Evolutionary conservation across 2,113 vertebrate species (phyloP).

Genomic region (Amphiprion ocellaris): DNA sequence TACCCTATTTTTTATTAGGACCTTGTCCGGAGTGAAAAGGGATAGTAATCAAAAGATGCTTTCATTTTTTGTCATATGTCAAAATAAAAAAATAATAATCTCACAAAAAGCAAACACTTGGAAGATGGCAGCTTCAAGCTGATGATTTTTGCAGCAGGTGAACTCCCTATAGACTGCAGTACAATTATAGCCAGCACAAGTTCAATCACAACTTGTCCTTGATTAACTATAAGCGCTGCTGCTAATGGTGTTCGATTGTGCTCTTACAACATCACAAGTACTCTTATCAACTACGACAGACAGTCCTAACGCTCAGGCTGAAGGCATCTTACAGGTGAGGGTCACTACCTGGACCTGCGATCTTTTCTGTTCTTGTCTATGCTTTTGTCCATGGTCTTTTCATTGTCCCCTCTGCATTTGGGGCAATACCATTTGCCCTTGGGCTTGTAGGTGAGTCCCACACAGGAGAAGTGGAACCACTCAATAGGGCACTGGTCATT

Average conservation of each 20-base stretch:
- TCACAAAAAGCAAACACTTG: slow-evolving; percentile 31
- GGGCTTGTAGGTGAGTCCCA: slow-evolving; percentile 95
- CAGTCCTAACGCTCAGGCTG: slow-evolving; percentile 72
- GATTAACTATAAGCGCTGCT: slow-evolving; percentile 56
- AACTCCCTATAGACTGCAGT: slow-evolving; percentile 26
- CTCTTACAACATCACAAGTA: slow-evolving; percentile 60
- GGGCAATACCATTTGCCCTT: slow-evolving; percentile 98
- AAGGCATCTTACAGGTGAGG: background rate
- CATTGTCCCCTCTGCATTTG: slow-evolving; percentile 95
- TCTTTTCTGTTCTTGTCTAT: slow-evolving; percentile 96
- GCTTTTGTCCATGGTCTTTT: slow-evolving; percentile 98
- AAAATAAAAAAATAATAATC: slow-evolving; percentile 39
- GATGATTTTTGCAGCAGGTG: slow-evolving; percentile 54
- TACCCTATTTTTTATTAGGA: slow-evolving; percentile 15
- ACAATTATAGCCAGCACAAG: slow-evolving; percentile 44
- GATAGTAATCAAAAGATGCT: slow-evolving; percentile 28
- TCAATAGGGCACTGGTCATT: slow-evolving; percentile 96
- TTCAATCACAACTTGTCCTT: slow-evolving; percentile 49
- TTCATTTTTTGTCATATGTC: slow-evolving; percentile 7
- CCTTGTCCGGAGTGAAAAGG: slow-evolving; percentile 23
- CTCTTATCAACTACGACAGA: slow-evolving; percentile 20
- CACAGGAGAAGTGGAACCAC: slow-evolving; percentile 97
- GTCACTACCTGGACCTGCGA: slow-evolving; percentile 94
- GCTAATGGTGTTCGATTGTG: slow-evolving; percentile 63
- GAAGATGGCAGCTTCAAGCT: slow-evolving; percentile 43